phyloP scores from a whole-genome alignment of 2,113 vertebrate species.

The Plestiodon gilberti region DNA sequence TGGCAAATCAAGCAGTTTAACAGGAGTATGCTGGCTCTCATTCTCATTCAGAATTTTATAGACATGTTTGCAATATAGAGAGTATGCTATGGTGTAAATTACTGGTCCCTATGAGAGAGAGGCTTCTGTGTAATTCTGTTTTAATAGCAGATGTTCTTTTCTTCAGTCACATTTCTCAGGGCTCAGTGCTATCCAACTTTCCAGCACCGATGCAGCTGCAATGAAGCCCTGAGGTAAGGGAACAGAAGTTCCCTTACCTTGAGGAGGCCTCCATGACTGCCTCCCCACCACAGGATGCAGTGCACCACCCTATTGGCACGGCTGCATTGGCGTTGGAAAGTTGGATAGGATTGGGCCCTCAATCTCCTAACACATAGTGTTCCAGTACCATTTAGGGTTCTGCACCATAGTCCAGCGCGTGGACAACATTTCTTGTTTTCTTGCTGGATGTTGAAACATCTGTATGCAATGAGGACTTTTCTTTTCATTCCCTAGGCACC shows the following conservation, averaged over 20 bases:
- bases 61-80: not conserved
- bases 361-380: too few species aligned
- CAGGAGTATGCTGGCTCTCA: rapidly evolving
- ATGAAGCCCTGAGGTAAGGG: too few species aligned
- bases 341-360: too few species aligned
- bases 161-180: not conserved
- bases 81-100: not conserved
- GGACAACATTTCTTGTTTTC: not conserved
- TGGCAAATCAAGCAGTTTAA: not conserved
- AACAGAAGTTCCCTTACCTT: too few species aligned
- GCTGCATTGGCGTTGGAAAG: too few species aligned
- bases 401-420: not conserved
- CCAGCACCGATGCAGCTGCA: too few species aligned
- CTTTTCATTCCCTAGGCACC: constrained; percentile 76
- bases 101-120: not conserved
- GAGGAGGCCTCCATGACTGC: too few species aligned
- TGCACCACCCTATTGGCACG: too few species aligned
- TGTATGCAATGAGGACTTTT: rapidly evolving
- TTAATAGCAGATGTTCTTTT: not conserved
- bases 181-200: too few species aligned
- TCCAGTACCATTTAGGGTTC: not conserved
- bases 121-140: not conserved
- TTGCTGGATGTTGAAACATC: rapidly evolving
- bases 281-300: too few species aligned
- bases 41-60: not conserved